Percentiles rank a stretch among this genome's conserved stretches.
phyloP scores from a whole-genome alignment of 2,113 vertebrate genomes.

The Rhynchopsitta pachyrhyncha region DNA sequence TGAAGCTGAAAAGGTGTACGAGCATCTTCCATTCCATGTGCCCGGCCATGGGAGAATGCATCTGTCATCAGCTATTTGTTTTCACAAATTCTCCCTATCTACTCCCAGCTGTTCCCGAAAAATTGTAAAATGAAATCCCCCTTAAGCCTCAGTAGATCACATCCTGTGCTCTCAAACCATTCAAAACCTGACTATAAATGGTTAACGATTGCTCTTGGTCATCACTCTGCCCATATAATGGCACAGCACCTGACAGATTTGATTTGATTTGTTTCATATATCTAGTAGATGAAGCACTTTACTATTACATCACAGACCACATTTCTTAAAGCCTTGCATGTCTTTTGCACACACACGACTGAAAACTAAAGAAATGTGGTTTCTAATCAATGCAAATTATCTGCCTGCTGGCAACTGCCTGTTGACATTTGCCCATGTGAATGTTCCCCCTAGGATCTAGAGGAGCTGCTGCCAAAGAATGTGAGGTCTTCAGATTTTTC shows the following conservation, averaged over 20 bases:
- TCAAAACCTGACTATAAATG: background rate
- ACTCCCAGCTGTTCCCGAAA: background rate
- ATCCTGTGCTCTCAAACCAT: background rate
- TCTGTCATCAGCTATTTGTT: background rate
- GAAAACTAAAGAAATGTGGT: background rate
- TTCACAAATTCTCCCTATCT: background rate
- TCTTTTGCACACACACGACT: background rate
- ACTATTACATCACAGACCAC: background rate
- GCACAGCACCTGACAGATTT: background rate
- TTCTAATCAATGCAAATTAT: background rate
- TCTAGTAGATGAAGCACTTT: background rate
- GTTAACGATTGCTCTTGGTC: background rate
- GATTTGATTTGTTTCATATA: background rate
- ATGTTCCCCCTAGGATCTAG: background rate
- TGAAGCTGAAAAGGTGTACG: rapidly evolving
- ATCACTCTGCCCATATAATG: background rate
- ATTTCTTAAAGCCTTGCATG: background rate
- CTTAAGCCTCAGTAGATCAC: background rate
- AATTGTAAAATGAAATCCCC: background rate
- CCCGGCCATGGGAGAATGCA: rapidly evolving
- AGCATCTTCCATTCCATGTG: background rate
- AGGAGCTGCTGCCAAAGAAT: background rate
- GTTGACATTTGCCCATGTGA: background rate
- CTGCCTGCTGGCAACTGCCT: background rate
- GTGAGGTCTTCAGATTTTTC: background rate